Conservation (phyloP, 2,797 vertebrate genomes). For the Buceros bicornis region DNA sequence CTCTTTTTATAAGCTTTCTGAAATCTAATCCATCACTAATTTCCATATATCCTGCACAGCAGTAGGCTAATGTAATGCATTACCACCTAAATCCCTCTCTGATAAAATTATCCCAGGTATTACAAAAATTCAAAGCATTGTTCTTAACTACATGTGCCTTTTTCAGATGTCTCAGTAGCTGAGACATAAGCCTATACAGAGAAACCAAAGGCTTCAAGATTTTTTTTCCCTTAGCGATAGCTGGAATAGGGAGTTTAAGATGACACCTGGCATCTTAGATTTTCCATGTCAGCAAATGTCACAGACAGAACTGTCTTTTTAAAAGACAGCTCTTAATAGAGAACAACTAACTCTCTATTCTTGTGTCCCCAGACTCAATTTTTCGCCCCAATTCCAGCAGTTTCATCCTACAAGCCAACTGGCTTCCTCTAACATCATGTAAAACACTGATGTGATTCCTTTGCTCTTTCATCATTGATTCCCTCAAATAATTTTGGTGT, state of each 20-base stretch:
- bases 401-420: neutral
- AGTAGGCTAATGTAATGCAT: slow-evolving; percentile 40
- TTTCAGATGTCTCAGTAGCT: neutral
- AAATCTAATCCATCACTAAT: slow-evolving; percentile 51
- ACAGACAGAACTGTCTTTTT: neutral
- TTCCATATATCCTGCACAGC: slow-evolving; percentile 32
- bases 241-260: neutral
- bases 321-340: neutral
- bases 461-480: neutral
- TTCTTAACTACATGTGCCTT: neutral
- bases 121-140: slow-evolving; percentile 37
- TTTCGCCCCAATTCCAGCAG: neutral
- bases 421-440: neutral
- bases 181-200: neutral
- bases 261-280: neutral
- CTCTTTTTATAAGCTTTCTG: slow-evolving; percentile 50
- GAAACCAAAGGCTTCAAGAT: neutral
- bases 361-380: neutral
- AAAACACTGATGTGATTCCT: neutral
- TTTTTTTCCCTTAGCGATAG: neutral
- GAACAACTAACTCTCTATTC: neutral
- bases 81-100: slow-evolving; percentile 17
- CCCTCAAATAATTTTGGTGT: neutral
- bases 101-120: slow-evolving; percentile 38
- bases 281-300: neutral